Percentiles rank a stretch among this genome's conserved stretches.
These are phyloP conservation scores for Scrobipalpa costella DNA, from an alignment of 2,888 invertebrate genomes.

Conservation along the genomic window DNA sequence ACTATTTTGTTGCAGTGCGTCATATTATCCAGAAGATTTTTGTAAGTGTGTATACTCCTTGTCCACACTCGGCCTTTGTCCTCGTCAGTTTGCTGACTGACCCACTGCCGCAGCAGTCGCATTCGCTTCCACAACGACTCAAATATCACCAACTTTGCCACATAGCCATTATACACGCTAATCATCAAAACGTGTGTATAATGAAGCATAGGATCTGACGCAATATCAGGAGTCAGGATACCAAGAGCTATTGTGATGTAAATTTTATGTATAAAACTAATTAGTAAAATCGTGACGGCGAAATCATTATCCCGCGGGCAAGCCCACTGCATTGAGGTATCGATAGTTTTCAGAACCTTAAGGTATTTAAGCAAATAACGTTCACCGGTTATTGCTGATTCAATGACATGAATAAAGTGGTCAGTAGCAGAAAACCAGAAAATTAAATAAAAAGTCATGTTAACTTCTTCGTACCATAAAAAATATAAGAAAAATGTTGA, in stretches of 20 bases:
- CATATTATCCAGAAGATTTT: neutral
- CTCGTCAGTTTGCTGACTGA: neutral
- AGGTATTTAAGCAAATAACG: conserved; percentile 3
- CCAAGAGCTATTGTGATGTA: neutral
- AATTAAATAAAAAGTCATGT: neutral
- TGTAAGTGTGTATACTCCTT: neutral
- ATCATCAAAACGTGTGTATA: too few relatives aligned
- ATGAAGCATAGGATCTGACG: neutral
- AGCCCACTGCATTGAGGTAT: conserved; percentile 4
- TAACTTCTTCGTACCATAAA: neutral
- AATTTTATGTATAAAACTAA: neutral
- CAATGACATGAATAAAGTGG: neutral
- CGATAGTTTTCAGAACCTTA: neutral
- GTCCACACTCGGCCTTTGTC: neutral
- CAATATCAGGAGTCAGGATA: neutral
- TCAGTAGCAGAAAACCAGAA: neutral
- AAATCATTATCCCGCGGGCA: neutral
- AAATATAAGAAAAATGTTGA: neutral
- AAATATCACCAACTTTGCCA: neutral
- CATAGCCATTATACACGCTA: neutral
- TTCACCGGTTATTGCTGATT: neutral
- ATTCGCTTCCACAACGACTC: conserved; percentile 6
- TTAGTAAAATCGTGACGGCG: neutral
- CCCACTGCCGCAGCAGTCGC: neutral
- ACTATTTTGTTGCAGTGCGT: neutral